Evolutionary conservation across 2,888 invertebrate species (phyloP), one percentile per base, ranked within the genome.

Genomic region (Papilio protenor): DNA sequence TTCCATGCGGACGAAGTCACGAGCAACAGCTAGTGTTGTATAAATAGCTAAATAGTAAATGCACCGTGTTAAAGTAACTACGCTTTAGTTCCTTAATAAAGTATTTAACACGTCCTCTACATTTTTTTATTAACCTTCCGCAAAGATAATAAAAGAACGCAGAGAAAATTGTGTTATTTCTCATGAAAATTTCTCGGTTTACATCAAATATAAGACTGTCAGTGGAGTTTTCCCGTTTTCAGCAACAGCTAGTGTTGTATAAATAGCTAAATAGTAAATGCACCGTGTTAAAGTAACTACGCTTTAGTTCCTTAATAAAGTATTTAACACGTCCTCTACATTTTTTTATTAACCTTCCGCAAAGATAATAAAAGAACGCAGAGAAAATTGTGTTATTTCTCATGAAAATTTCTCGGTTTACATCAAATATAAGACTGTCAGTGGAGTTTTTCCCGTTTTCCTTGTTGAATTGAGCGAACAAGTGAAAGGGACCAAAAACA

Each of bases 391-490:
- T 52, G 55, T 73, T 72, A 66, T 55, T 73, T 45, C 10, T 47
- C 23, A 66, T 40, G 47, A 66, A 77, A 77, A 59, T 69, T 57
- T 76, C 73, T 47, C 45, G 52, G 27, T 66, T 77, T 52, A 66
- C 66, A 45, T 64, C 27, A 73, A 77, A 77, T 47, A 77, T 77
- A 66, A 77, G 73, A 73, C 55, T 55, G 49, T 16, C 23, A 16
- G 55, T 18, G 47, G 55, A 73, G 23, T 55, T 73, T 73, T 73
- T 64, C 23, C 57, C 55, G 55, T 77, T 73, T 77, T 77, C 77
- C 66, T 77, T 55, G 73, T 77, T 66, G 72, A 66, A 66, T 66
- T 73, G 77, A 76, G 52, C 66, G 66, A 57, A 73, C 77, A 61
- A 57, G 66, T 55, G 73, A 73, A 64, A 77, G 27, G 49, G 47